Base-by-base conservation (phyloP, 2,797 vertebrate species). In the Iguana delicatissima region DNA sequence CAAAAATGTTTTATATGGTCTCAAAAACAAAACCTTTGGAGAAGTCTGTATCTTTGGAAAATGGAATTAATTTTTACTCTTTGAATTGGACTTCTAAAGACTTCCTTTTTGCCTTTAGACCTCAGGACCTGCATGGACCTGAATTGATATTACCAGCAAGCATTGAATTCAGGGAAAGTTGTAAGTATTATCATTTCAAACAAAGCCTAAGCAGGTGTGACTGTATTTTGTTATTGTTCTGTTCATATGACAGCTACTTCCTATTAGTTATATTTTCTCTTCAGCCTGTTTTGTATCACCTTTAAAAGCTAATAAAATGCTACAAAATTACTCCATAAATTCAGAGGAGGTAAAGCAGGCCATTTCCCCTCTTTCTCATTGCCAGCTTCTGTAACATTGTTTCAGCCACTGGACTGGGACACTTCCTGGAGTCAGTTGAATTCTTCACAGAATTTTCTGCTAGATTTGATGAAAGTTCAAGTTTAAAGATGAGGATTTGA, bases 91-190 rank as follows among this genome's bases (percentile, higher is more conserved):
- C 93, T 89, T 92, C 95, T 89, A 80, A 92, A 1, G 87, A 92
- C 84, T 90, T 88, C 0, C 90, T 84, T 32, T 96, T 59, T 96
- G 96, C 91, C 93, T 86, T 35, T 96, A 99, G 99, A 97, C 93
- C 97, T 94, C 99, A 98, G 96, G 99, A 99, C 80, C 85, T 95
- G 46, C 95, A 97, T 57, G 98, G 97, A 80, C 98, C 98, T 0
- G 99, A 99, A 93, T 91, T 98, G 95, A 98, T 97, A 64, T 96
- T 99, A 91, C 99, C 99, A 67, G 99, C 99, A 89, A 98, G 98
- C 97, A 98, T 99, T 87, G 99, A 99, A 96, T 99, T 99, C 98
- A 98, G 99, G 97, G 99, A 99, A 96, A 99, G 98, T 94, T 98
- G 99, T 99, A 93, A 99, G 99, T 99, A 93, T 89, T 91, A 18